Evolutionary conservation across 2,888 invertebrate genomes (phyloP), one percentile per base, ranked within the genome.

Genomic region (Drosophila fungiperda): DNA sequence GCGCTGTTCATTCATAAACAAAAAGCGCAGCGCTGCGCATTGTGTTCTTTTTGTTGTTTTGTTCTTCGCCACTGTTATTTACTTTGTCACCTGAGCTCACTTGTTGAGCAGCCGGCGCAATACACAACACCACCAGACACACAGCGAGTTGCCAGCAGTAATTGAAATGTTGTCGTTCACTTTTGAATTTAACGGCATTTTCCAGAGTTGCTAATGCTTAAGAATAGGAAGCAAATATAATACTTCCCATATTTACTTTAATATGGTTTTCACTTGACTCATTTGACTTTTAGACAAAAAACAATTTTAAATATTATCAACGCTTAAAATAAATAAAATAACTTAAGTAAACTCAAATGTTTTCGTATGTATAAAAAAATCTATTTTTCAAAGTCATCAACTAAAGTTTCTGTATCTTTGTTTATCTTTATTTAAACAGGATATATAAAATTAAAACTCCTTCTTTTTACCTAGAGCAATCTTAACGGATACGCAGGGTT

Each of bases 1-100:
- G 86, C 78, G 76, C 72, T 69, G 83, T 89, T 83, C 87, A 89
- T 85, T 85, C 89, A 89, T 85, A 85, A 85, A 85, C 84, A 89
- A 89, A 84, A 84, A 84, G 78, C 69, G 49, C 74, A 74, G 78
- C 63, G 36, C 40, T 20, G 42, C 40, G 65, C 68, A 59, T 69
- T 76, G 64, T 86, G 72, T 67, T 81, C 69, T 55, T 58, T 35
- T 40, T 45, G 55, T 55, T 55, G 55, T 29, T 38, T 26, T 38
- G 38, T 11, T 26, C 55, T 38, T 55, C 55, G 29, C 38, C 38
- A 2, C n/a, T 26, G 36, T 54, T 55, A 29, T 33, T 45, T 9
- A 15, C 12, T 57, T n/a, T 20, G 29, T 53, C 71, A 78, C 65
- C 68, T 66, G 64, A 15, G 52, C 69, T 76, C 85, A 81, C 84